Conservation (phyloP, 2,113 vertebrate species). For the Sceloporus undulatus region DNA sequence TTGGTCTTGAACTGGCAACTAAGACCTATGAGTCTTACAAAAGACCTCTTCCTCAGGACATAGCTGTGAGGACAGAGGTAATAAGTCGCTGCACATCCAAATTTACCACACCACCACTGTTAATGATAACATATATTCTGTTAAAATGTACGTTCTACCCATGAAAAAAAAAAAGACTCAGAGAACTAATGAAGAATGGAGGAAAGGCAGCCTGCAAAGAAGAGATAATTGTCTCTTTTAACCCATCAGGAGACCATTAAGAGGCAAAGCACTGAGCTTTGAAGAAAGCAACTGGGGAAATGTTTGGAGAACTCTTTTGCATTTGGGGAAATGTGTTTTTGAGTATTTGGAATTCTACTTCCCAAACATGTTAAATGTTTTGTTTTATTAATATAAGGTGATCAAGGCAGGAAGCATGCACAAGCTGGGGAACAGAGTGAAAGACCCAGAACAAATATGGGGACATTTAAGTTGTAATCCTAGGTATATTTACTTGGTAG, state of each 20-base stretch:
- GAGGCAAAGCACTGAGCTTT: not conserved
- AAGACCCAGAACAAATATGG: not conserved
- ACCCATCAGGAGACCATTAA: not conserved
- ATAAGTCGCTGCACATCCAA: too few relatives aligned
- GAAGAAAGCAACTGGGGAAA: not conserved
- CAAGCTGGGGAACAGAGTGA: not conserved
- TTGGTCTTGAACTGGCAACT: not conserved
- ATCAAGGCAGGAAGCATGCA: not conserved
- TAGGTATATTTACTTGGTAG: not conserved
- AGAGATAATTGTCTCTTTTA: constrained; percentile 1
- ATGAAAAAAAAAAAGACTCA: not conserved
- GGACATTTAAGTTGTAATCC: not conserved
- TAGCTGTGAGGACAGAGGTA: too few relatives aligned
- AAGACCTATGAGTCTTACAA: not conserved
- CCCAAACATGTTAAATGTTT: not conserved
- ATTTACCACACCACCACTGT: not conserved
- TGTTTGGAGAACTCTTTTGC: not conserved
- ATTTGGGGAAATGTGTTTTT: not conserved
- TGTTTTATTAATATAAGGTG: not conserved
- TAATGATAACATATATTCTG: not conserved
- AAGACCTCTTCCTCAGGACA: not conserved
- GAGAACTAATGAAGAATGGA: not conserved
- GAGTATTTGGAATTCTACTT: not conserved
- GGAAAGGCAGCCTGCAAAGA: not conserved
- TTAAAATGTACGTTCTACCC: not conserved